phyloP scores from a whole-genome alignment of 2,797 vertebrate genomes.

The Falco cherrug region DNA sequence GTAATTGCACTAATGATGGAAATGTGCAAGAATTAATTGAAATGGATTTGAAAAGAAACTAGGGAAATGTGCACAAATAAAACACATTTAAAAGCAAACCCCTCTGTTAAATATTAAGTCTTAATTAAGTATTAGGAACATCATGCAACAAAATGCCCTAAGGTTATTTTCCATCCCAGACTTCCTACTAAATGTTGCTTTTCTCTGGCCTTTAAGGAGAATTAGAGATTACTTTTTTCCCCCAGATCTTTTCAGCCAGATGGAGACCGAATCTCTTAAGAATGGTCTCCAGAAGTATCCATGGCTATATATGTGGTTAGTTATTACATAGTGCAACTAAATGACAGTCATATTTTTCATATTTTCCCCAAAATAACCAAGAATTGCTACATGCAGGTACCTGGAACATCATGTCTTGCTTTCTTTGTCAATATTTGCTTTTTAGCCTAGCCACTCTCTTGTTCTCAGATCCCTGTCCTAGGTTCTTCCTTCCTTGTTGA shows the following conservation, averaged over 20 bases:
- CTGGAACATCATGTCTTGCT: not conserved
- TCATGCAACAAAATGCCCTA: not conserved
- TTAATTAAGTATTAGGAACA: not conserved
- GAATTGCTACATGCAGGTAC: not conserved
- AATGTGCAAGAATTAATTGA: constrained; percentile 70
- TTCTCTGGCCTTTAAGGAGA: not conserved
- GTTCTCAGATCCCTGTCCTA: not conserved
- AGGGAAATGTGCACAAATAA: constrained; percentile 69
- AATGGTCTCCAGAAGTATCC: not conserved
- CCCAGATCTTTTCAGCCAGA: not conserved
- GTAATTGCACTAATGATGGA: constrained; percentile 73
- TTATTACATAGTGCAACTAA: not conserved
- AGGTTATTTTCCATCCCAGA: not conserved
- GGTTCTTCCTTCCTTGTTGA: not conserved
- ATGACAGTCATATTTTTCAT: not conserved
- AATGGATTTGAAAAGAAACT: constrained; percentile 72
- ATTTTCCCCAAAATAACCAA: not conserved
- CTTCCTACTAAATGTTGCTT: not conserved
- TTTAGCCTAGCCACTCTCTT: not conserved
- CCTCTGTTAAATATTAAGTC: not conserved
- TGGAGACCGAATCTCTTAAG: not conserved
- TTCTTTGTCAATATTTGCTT: not conserved
- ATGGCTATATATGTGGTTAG: not conserved
- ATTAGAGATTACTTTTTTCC: not conserved
- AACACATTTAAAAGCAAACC: not conserved